phyloP scores from a whole-genome alignment of 2,888 invertebrate genomes.

The Andrena haemorrhoa region DNA sequence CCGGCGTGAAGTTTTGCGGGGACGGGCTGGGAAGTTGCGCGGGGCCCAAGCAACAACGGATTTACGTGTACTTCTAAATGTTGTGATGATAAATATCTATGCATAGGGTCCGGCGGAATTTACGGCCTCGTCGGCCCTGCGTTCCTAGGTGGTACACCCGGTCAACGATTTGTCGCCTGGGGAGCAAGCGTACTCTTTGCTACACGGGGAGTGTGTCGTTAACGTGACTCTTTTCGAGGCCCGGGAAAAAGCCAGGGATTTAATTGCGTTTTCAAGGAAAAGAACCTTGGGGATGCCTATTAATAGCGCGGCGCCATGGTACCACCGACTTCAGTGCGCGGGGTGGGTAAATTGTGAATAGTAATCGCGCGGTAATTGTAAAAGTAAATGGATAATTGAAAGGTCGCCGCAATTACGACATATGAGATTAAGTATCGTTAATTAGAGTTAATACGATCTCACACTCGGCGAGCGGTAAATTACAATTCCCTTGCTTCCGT shows the following conservation, averaged over 20 bases:
- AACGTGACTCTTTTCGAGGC: neutral
- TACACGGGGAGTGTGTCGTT: neutral
- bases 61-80: too few relatives aligned
- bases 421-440: neutral
- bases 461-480: neutral
- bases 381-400: neutral
- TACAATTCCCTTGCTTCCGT: neutral
- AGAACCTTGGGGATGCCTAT: neutral
- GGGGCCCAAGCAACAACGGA: too few relatives aligned
- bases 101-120: too few relatives aligned
- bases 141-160: neutral
- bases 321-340: too few relatives aligned
- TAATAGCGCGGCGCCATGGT: neutral
- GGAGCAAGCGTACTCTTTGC: neutral
- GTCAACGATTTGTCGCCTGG: neutral
- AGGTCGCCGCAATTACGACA: neutral
- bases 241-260: neutral
- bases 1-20: too few relatives aligned
- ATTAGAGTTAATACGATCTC: neutral
- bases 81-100: too few relatives aligned
- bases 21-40: too few relatives aligned
- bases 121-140: neutral
- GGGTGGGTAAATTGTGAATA: neutral
- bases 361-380: neutral
- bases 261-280: slow-evolving; percentile 1